Evolutionary conservation across 2,113 vertebrate genomes (phyloP), one percentile per base, ranked within the genome.

Genomic region (Origma solitaria): DNA sequence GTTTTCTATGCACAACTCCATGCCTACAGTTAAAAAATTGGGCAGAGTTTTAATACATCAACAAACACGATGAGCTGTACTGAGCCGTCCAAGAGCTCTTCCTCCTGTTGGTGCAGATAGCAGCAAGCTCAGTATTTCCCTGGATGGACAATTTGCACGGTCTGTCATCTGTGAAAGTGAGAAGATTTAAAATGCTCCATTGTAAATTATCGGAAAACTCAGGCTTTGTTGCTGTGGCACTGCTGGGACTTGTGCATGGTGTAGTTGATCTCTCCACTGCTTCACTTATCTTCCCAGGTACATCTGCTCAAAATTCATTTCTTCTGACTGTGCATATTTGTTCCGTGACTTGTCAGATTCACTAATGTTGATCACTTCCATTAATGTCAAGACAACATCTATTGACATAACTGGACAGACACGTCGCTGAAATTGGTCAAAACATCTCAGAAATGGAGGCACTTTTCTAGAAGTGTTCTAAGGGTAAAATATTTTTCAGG

Each of bases 1-100:
- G 40, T 15, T 87, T 13, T 57, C 6, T 5, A 3, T 7, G 25
- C 54, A 28, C 56, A 16, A 1, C 31, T 84, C 60, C 15, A 1
- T 28, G n/a, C 30, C 37, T 57, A 6, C 31, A 6, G 16, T 22
- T 73, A 50, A 69, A 85, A 66, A 45, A 30, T 1, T 6, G 28
- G 35, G 42, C 30, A 42, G 42, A 64, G n/a, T 15, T 82, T 88
- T 61, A 60, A 16, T 7, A 10, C 20, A 7, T 30, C 58, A 37
- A 5, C 42, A 57, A 58, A 44, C 37, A 65, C 0, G 0, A 20
- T 13, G 28, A 53, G 4, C 58, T 8, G 17, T 38, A 8, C 17
- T 30, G 69, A 91, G 70, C 75, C 35, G 49, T 28, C 30, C 40
- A 3, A 19, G 13, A 25, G 33, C 37, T 61, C 18, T 87, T 54